Base-by-base conservation (phyloP, 2,113 vertebrate genomes). In the Pterophyllum scalare region DNA sequence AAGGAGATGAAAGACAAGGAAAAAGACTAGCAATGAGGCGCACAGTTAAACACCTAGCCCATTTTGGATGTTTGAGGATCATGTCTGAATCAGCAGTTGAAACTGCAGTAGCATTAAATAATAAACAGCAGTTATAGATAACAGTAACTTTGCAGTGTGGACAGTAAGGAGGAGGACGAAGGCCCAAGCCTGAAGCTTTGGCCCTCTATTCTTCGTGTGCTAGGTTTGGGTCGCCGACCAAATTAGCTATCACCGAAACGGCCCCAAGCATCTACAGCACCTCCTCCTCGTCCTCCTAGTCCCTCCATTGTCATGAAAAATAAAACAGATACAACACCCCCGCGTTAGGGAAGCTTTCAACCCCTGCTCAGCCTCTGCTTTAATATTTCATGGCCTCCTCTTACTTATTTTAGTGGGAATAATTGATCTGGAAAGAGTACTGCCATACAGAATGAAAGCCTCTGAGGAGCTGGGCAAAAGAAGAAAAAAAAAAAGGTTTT, bases 391-490 rank as follows among this genome's bases (percentile, higher is more conserved):
- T 95, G 84, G 49, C 74, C 88, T 67, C 87, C 74, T 91, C 92
- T 89, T 90, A 92, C 93, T 94, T 94, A 93, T 95, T 94, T 95
- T 94, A 91, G 93, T 88, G 85, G 88, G 91, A 94, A 95, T 95
- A 94, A 94, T 94, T 95, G 93, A 94, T 94, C 91, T 93, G 90
- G 93, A 95, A 95, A 93, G 85, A 90, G 90, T 84, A 76, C 77
- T 72, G 87, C 82, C 80, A 81, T 20, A 85, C 77, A 87, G 77
- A 83, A 90, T 54, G 79, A 86, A 91, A 89, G 59, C 49, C 84
- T 84, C 65, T 0, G 38, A 87, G 70, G 85, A 89, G 75, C 62
- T 8, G 61, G 57, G 19, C 31, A 75, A 22, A 67, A 40, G 33
- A n/a, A n/a, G 22, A 35, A 79, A 24, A 58, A 22, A 58, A 70